A percentile compares a stretch with the other conserved stretches of the same genome.
Evolutionary conservation across 2,113 vertebrate species (phyloP).

Genomic region (Okapia johnstoni): DNA sequence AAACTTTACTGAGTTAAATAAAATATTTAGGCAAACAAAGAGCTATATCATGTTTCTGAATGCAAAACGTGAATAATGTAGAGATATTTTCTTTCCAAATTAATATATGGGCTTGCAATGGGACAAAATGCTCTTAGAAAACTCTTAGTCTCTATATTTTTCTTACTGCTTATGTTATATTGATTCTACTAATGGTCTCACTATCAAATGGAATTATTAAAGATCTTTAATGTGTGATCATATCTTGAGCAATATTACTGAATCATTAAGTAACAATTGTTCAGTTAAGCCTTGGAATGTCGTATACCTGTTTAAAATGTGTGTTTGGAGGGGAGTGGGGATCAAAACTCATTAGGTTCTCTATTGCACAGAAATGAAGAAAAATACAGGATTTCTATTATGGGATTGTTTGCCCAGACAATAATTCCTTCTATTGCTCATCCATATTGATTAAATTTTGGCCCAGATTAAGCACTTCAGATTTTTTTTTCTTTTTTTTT

Average conservation of each 20-base stretch:
- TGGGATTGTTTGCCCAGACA: not conserved
- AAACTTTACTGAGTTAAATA: slow-evolving; percentile 45
- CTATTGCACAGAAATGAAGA: not conserved
- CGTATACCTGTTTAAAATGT: not conserved
- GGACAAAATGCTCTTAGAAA: not conserved
- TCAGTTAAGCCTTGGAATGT: not conserved
- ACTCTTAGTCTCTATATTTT: not conserved
- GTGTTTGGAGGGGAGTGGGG: not conserved
- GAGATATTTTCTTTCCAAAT: slow-evolving; percentile 25
- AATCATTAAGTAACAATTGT: not conserved
- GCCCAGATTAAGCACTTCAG: not conserved
- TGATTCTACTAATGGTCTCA: not conserved
- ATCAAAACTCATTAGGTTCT: not conserved
- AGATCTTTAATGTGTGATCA: not conserved
- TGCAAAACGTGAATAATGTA: slow-evolving; percentile 40
- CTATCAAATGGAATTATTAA: not conserved
- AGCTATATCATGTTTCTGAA: slow-evolving; percentile 36
- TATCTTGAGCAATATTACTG: not conserved
- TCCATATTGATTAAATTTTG: not conserved
- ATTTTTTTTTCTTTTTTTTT: not conserved
- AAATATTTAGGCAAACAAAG: slow-evolving; percentile 55
- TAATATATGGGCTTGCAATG: not conserved
- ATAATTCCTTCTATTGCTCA: not conserved
- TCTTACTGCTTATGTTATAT: not conserved
- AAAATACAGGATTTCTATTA: not conserved